Base-by-base conservation (phyloP, 2,113 vertebrate species). In the Nesogale talazaci region DNA sequence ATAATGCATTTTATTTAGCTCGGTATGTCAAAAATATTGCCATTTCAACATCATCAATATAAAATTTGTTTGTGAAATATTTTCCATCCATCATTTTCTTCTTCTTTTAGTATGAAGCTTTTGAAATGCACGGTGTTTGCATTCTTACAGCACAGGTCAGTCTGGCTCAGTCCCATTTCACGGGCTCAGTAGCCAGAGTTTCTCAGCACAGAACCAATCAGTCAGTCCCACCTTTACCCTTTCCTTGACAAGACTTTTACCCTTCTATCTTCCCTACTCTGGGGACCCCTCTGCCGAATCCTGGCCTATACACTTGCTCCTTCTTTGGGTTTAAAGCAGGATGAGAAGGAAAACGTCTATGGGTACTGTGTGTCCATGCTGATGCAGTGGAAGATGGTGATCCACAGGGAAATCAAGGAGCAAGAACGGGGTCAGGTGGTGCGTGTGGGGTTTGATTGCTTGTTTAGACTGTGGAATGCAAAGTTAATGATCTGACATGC, bases 141-240 rank as follows among this genome's bases (percentile, higher is more conserved):
- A 40, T 1, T 7, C 15, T 29, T 16, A 6, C 0, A 20, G 11
- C 6, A 23, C 22, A 1, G 2, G 59, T 22, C 56, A 6, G 0
- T 1, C 65, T 23, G 16, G 29, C 11, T 8, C 10, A 34, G 42
- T 19, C 19, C 10, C 4, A 20, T 20, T 36, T 77, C 31, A 16
- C 27, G 10, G 36, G 34, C 34, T 69, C 2, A 1, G 6, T 14
- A 34, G 15, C 36, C 31, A 2, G 1, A 0, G 10, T 0, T 8
- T 19, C 1, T 56, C 5, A 6, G 12, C 11, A 0, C 3, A 34
- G n/a, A 9, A 40, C 36, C 0, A 14, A 3, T 31, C 20, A 34
- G 3, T 4, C 15, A 17, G 12, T 38, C 59, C 40, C 4, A 6
- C 3, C 7, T 80, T 42, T 16, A 4, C 15, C 19, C 3, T 42